Conservation (phyloP, 2,797 vertebrate genomes). For the Sebastes taczanowskii region DNA sequence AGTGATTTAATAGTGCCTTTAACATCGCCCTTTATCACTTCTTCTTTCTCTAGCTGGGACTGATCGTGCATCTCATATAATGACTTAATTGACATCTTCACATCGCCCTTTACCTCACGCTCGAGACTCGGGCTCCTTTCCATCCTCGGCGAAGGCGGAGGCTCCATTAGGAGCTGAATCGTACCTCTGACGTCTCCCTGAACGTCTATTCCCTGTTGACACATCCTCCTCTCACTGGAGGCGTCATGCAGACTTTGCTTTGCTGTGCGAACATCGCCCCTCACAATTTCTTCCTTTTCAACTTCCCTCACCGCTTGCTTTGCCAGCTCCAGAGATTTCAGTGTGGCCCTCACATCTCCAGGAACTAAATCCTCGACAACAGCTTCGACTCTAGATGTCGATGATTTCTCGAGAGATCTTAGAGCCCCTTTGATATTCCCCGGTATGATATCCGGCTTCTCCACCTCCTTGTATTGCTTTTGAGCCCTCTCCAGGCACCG, state of each 20-base stretch:
- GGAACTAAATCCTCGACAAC: constrained; percentile 85
- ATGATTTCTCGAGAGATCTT: constrained; percentile 88
- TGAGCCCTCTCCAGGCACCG: constrained; percentile 86
- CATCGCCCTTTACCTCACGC: constrained; percentile 71
- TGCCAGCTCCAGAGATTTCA: constrained; percentile 87
- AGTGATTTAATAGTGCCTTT: constrained; percentile 85
- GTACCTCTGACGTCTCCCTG: constrained; percentile 82
- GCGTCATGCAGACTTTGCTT: constrained; percentile 79
- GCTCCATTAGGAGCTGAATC: constrained; percentile 83
- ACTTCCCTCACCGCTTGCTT: constrained; percentile 80
- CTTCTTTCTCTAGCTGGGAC: constrained; percentile 78
- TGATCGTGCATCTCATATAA: constrained; percentile 80
- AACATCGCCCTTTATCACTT: constrained; percentile 83
- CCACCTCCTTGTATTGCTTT: constrained; percentile 78
- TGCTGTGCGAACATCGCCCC: constrained; percentile 78
- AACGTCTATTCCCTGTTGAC: constrained; percentile 76
- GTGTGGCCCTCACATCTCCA: constrained; percentile 87
- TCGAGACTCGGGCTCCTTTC: constrained; percentile 75
- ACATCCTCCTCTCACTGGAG: constrained; percentile 77
- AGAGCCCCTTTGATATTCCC: constrained; percentile 88
- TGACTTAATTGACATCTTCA: constrained; percentile 84
- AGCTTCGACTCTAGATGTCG: constrained; percentile 81
- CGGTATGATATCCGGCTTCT: constrained; percentile 85
- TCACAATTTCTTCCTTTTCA: constrained; percentile 83
- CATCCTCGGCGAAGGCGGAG: constrained; percentile 74